A percentile compares a stretch with the other conserved stretches of the same genome.
Conservation (phyloP, 2,888 invertebrate genomes). For the Drosophila monieri region DNA sequence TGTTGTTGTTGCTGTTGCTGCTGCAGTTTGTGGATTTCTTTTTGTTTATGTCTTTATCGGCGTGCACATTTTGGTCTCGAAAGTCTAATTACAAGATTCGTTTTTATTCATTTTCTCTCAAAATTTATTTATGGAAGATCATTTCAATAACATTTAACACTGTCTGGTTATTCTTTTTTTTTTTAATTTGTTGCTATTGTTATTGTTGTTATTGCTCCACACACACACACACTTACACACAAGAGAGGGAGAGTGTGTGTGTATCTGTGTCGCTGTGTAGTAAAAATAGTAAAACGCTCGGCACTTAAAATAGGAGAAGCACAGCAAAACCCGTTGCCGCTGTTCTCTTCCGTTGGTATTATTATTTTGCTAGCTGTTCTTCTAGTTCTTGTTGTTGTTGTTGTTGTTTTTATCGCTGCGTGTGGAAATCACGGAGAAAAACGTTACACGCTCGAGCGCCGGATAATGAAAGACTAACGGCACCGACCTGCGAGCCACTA, state of each 20-base stretch:
- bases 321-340: constrained; percentile 50
- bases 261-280: constrained; percentile 42
- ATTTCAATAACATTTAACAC: constrained; percentile 38
- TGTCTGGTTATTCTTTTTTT: constrained; percentile 9
- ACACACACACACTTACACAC: constrained; percentile 9
- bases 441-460: constrained; percentile 66
- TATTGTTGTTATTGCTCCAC: constrained; percentile 22
- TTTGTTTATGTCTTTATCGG: constrained; percentile 3
- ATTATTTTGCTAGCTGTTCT: constrained; percentile 27
- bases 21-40: constrained; percentile 28
- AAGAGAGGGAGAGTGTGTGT: constrained; percentile 8
- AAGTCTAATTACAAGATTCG: constrained; percentile 1
- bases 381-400: constrained; percentile 26
- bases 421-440: constrained; percentile 52
- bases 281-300: constrained; percentile 70
- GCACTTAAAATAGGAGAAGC: constrained; percentile 65
- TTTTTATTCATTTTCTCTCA: constrained; percentile 21
- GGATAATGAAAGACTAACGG: constrained; percentile 70
- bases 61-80: constrained; percentile 1
- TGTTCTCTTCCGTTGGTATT: constrained; percentile 41
- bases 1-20: constrained; percentile 21
- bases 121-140: constrained; percentile 45
- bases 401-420: constrained; percentile 31
- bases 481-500: constrained; percentile 34
- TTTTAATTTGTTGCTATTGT: constrained; percentile 7